Conservation (phyloP, 2,797 vertebrate genomes). For the Apogon talboti region DNA sequence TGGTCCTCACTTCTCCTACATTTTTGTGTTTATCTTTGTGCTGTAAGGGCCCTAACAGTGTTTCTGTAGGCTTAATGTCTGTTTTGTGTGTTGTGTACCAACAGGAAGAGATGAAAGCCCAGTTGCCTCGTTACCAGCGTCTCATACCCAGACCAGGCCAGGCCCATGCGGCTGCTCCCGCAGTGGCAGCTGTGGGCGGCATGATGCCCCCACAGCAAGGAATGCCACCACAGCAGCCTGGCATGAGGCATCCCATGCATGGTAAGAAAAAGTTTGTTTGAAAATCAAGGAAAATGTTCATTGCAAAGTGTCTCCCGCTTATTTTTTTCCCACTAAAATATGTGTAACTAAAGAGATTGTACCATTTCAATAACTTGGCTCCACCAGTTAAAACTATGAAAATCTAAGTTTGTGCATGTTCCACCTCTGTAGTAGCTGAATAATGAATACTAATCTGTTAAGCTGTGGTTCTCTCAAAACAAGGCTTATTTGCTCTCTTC, state of each 20-base stretch:
- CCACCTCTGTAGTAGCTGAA: too few relatives aligned
- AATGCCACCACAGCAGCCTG: constrained; percentile 93
- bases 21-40: constrained; percentile 59
- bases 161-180: constrained; percentile 88
- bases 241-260: constrained; percentile 97
- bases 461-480: too few relatives aligned
- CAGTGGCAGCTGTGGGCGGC: constrained; percentile 89
- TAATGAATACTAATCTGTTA: too few relatives aligned
- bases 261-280: constrained; percentile 77
- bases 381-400: too few relatives aligned
- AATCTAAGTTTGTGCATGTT: too few relatives aligned
- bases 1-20: constrained; percentile 54
- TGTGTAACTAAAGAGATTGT: too few relatives aligned
- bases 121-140: constrained; percentile 95
- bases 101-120: constrained; percentile 97
- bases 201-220: constrained; percentile 96
- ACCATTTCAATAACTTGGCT: too few relatives aligned
- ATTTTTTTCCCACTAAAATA: too few relatives aligned
- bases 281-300: background rate
- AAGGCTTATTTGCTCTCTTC: too few relatives aligned
- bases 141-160: constrained; percentile 92
- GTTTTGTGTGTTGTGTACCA: constrained; percentile 56
- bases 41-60: constrained; percentile 45
- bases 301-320: background rate
- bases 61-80: constrained; percentile 63